Evolutionary conservation across 1,140 invertebrate genomes (phyloP).

Genomic region (Vanessa tameamea): DNA sequence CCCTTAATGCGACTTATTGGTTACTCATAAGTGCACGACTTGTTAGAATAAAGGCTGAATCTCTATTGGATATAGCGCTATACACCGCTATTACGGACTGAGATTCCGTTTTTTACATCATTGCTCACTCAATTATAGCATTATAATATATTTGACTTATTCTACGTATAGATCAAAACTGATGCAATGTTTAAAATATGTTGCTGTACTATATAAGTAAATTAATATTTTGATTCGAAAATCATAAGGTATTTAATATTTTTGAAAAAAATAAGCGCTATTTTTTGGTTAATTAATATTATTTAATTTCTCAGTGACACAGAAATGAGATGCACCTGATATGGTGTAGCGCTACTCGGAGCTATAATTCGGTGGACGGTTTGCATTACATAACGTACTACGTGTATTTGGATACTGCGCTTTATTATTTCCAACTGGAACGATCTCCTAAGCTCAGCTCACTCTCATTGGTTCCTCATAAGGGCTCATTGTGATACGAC

Average conservation of each 20-base stretch:
- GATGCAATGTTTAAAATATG: too few relatives aligned
- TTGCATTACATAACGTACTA: too few relatives aligned
- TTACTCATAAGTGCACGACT: slow-evolving; percentile 70
- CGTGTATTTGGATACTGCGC: slow-evolving; percentile 5
- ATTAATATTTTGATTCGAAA: too few relatives aligned
- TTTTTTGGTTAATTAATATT: neutral
- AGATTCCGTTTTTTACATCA: too few relatives aligned
- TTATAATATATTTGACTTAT: too few relatives aligned
- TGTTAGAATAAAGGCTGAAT: neutral
- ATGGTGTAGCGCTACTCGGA: neutral
- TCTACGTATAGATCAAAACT: too few relatives aligned
- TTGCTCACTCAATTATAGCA: too few relatives aligned
- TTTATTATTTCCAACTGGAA: slow-evolving; percentile 15
- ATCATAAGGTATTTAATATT: too few relatives aligned
- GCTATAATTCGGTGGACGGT: neutral
- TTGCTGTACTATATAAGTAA: too few relatives aligned
- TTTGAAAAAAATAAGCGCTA: too few relatives aligned
- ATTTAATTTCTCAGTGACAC: neutral
- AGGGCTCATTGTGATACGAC: slow-evolving; percentile 50
- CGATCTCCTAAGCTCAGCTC: slow-evolving; percentile 15
- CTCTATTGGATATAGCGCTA: neutral
- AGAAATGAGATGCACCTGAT: neutral
- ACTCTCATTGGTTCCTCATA: slow-evolving; percentile 50
- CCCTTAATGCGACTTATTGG: slow-evolving; percentile 77
- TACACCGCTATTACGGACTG: neutral